Evolutionary conservation across 2,797 vertebrate species (phyloP).

Genomic region (Bovichtus diacanthus): DNA sequence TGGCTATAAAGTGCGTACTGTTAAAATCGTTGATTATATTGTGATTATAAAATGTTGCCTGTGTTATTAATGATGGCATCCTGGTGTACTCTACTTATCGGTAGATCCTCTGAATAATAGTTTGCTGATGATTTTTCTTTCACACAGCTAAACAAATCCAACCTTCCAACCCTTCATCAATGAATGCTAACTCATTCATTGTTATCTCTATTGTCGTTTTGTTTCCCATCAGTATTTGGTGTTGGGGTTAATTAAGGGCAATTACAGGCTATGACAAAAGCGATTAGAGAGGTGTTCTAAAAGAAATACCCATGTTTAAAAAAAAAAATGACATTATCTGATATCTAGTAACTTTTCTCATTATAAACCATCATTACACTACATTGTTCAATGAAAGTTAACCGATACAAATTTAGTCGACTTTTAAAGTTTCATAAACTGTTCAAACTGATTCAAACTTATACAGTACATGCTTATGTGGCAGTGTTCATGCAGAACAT

Average conservation of each 20-base stretch:
- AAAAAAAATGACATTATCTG: too few relatives aligned
- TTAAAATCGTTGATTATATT: too few relatives aligned
- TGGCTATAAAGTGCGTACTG: background rate
- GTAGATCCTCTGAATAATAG: conserved; percentile 3
- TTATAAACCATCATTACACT: background rate
- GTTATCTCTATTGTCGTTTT: conserved; percentile 34
- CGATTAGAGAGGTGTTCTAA: conserved; percentile 1
- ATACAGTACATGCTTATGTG: background rate
- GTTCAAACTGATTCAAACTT: background rate
- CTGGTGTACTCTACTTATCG: conserved; percentile 2
- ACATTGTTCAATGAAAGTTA: background rate
- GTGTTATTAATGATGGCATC: conserved; percentile 24
- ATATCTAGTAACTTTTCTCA: background rate
- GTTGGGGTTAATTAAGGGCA: conserved; percentile 47
- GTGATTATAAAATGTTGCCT: background rate
- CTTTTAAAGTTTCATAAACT: background rate
- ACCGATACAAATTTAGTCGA: background rate
- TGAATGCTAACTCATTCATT: conserved; percentile 31
- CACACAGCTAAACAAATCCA: conserved; percentile 10
- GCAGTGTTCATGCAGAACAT: background rate
- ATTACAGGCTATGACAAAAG: conserved; percentile 12
- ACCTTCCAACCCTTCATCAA: conserved; percentile 12
- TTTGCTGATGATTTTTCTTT: conserved; percentile 19
- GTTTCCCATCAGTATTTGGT: conserved; percentile 28
- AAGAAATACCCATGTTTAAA: background rate